Evolutionary conservation across 2,113 vertebrate genomes (phyloP).

Genomic region (Ameiurus melas): DNA sequence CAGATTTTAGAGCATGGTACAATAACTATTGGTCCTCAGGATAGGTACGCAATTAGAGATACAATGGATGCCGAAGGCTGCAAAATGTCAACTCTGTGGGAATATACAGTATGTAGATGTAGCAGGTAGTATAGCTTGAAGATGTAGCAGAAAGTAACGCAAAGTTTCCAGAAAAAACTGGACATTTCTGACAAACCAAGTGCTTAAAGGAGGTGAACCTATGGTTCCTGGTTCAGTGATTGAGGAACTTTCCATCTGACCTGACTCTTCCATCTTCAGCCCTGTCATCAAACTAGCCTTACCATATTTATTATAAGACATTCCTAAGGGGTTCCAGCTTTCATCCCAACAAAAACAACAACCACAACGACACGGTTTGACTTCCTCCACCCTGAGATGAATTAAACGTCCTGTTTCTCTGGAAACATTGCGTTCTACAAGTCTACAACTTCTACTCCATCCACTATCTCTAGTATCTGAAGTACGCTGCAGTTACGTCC

Average conservation of each 20-base stretch:
- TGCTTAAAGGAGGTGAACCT: neutral
- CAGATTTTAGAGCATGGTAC: neutral
- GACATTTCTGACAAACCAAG: neutral
- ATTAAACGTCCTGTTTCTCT: neutral
- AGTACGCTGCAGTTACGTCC: neutral
- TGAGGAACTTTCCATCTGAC: neutral
- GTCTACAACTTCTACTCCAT: neutral
- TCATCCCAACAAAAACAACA: neutral
- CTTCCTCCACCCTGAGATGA: neutral
- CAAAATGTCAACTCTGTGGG: neutral
- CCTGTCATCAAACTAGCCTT: neutral
- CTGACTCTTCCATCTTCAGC: neutral
- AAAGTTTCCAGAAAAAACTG: neutral
- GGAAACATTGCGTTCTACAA: neutral
- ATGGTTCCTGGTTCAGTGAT: neutral
- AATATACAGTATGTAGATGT: neutral
- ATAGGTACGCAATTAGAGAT: neutral
- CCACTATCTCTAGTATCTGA: neutral
- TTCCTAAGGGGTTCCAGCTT: neutral
- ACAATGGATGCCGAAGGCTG: too few relatives aligned
- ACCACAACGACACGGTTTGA: neutral
- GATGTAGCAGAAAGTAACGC: neutral
- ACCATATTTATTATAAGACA: neutral
- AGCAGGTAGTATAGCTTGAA: too few relatives aligned
- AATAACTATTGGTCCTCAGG: neutral